Conservation (phyloP, 2,113 vertebrate genomes). For the Seriola dumerili region DNA sequence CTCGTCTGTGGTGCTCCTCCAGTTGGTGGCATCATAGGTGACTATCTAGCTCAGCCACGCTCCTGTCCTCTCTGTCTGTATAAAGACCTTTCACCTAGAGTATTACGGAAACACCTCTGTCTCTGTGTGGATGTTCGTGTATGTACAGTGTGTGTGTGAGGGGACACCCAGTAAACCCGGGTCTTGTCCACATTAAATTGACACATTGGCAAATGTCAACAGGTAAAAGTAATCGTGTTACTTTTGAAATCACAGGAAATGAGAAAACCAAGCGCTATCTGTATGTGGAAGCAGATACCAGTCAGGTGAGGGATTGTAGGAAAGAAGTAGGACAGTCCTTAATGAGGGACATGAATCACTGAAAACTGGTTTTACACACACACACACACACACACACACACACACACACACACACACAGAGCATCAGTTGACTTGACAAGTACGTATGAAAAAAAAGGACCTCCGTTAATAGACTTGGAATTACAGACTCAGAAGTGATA, state of each 20-base stretch:
- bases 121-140: not conserved
- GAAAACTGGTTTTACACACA: slow-evolving; percentile 29
- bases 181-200: not conserved
- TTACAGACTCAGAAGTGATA: slow-evolving; percentile 30
- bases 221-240: not conserved
- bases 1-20: too few relatives aligned
- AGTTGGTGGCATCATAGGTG: too few relatives aligned
- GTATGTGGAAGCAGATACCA: not conserved
- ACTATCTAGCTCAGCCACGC: not conserved
- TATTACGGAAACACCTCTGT: not conserved
- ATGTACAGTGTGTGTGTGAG: not conserved
- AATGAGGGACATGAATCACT: slow-evolving; percentile 60
- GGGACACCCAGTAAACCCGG: not conserved
- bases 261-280: not conserved
- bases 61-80: not conserved
- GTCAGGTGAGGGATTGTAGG: slow-evolving; percentile 30
- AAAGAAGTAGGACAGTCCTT: slow-evolving; percentile 49
- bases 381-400: slow-evolving; percentile 14
- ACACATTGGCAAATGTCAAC: not conserved
- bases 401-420: slow-evolving; percentile 18
- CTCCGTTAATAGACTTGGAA: slow-evolving; percentile 41
- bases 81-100: not conserved
- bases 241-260: not conserved
- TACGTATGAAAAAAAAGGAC: slow-evolving; percentile 9
- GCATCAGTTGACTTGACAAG: slow-evolving; percentile 24